Percentiles rank a stretch among this genome's conserved stretches.
Conservation (phyloP, 1,140 invertebrate species). For the Medauroidea extradentata region DNA sequence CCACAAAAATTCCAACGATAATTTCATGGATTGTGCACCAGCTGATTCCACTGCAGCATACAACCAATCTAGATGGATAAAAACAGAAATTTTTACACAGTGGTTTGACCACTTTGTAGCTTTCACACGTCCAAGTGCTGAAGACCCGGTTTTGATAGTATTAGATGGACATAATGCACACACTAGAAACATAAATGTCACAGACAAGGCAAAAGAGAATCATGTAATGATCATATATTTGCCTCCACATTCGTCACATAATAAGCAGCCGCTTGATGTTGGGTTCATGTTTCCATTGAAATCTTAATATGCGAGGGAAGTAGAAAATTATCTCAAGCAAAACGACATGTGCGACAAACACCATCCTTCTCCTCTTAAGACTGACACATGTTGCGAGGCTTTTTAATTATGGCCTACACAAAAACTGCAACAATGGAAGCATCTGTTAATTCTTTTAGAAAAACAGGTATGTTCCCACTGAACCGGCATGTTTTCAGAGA, state of each 20-base stretch:
- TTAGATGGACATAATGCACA: neutral
- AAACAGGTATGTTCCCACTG: neutral
- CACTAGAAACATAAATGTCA: slow-evolving; percentile 3
- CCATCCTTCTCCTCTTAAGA: neutral
- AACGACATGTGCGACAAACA: neutral
- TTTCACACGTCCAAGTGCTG: slow-evolving; percentile 15
- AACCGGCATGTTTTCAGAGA: neutral
- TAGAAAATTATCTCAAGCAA: slow-evolving; percentile 27
- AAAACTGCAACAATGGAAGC: neutral
- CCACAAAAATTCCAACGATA: slow-evolving; percentile 24
- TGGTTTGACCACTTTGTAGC: slow-evolving; percentile 39
- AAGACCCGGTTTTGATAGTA: slow-evolving; percentile 22
- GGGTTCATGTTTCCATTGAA: slow-evolving; percentile 39
- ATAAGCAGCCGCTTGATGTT: slow-evolving; percentile 40
- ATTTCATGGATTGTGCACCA: slow-evolving; percentile 23
- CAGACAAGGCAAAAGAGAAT: too few relatives aligned
- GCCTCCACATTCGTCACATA: slow-evolving; percentile 37
- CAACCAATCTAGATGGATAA: slow-evolving; percentile 22
- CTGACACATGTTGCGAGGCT: neutral
- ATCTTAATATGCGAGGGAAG: slow-evolving; percentile 33
- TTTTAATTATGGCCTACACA: neutral
- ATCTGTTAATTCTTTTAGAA: slow-evolving; percentile 2
- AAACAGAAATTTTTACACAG: slow-evolving; percentile 30
- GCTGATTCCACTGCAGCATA: slow-evolving; percentile 34
- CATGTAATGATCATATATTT: slow-evolving; percentile 12